Evolutionary conservation across 37 sponge, comb jelly and placozoan species (phyloP), one percentile per base, ranked within the genome.

Genomic region (Theonella swinhoei): DNA sequence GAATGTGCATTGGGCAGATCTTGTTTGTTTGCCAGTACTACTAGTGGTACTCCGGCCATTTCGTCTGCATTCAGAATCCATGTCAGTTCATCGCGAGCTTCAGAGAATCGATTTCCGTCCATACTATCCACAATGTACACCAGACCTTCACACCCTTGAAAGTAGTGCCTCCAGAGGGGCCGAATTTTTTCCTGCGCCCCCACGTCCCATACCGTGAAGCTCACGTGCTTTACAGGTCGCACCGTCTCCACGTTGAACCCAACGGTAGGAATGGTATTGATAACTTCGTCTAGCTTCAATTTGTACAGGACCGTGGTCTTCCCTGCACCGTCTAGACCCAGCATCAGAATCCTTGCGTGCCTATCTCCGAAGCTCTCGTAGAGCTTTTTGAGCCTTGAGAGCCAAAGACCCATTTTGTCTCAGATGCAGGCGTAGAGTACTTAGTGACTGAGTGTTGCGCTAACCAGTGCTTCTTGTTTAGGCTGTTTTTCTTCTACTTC

Each of bases 181-280:
- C 97, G 72, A 77, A 98, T 91, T 80, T 95, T 98, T 78, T 95
- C 94, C 65, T 98, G 98, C 54, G 96, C 98, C 24, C 98, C 98
- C 25, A 98, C 92, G 69, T 98, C 98, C 98, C 98, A 98, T 31
- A 98, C 98, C 0, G 97, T 96, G 85, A 96, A 96, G 17, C 74
- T 65, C 24, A 96, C 85, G 70, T 89, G 86, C 84, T 94, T 97
- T 0, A 74, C 83, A 0, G 95, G 99, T n/a, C 77, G 64, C 7
- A 98, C 94, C 2, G 99, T 96, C 85, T 98, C 99, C 43, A 98
- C 99, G 76, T 94, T 98, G 89, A 98, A 98, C 2, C 99, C 99
- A 54, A 98, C 96, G 26, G 99, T 98, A 0, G 99, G 99, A 4
- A 98, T 94, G 66, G 96, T 88, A 25, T 62, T 64, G 64, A 98